Evolutionary conservation across 2,888 invertebrate species (phyloP), one percentile per base, ranked within the genome.

Genomic region (Ecliptopera silaceata): DNA sequence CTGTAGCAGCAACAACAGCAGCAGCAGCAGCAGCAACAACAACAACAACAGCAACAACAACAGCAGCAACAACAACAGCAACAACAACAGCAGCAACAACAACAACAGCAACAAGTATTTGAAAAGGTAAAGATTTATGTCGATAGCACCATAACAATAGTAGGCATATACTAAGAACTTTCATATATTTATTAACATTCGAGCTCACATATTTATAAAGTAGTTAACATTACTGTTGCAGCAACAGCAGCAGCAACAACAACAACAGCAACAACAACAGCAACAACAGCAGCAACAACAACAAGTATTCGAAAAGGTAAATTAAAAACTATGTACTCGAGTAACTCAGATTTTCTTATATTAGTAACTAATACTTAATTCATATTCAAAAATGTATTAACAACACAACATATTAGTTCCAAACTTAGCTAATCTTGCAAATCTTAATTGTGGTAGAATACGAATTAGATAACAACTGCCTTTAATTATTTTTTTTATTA

Each of bases 21-120:
- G 0, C 52, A 53, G 12, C 75, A 77, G 34, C 86, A 77, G 31
- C 82, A 75, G 26, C 82, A 72, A 36, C 83, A 76, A 2, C 70
- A 70, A 5, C 68, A 66, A 2, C 69, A 69, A 2, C 67, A 69
- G 3, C 66, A 67, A 1, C 71, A 73, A 0, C 72, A 72, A 0
- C 69, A 70, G 1, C 71, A 74, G 0, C 74, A 74, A 1, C 72
- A 72, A 1, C 72, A 73, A 3, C 74, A 74, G 3, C 77, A 79
- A 0, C 77, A 79, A 0, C 79, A 79, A 0, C 78, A 80, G 0
- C 81, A 82, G 0, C 82, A 79, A 0, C 82, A 82, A 0, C 85
- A 86, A 0, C 87, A 87, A 0, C 85, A 91, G 1, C 89, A 91
- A 0, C 91, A 91, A 84, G 0, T 84, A 82, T 0, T 59, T 48